Conservation (phyloP, 2,888 invertebrate genomes). For the Thymelicus sylvestris region DNA sequence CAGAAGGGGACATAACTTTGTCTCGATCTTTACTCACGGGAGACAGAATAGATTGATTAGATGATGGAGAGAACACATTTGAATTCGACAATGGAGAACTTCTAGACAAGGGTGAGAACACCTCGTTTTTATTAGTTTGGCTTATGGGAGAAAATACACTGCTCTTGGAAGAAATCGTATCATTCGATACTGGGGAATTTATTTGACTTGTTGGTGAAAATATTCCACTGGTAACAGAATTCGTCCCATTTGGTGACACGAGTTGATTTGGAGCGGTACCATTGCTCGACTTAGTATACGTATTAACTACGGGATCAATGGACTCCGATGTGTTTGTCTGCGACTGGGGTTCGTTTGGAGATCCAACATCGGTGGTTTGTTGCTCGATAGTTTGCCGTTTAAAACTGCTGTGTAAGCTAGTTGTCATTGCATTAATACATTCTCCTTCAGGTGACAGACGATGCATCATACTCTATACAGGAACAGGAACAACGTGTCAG, state of each 20-base stretch:
- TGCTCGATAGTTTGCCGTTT: slow-evolving; percentile 83
- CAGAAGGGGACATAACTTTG: slow-evolving; percentile 75
- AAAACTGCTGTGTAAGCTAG: slow-evolving; percentile 87
- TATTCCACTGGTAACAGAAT: slow-evolving; percentile 81
- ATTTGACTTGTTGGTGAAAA: slow-evolving; percentile 83
- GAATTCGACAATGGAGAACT: slow-evolving; percentile 78
- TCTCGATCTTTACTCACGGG: slow-evolving; percentile 74
- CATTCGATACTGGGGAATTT: slow-evolving; percentile 81
- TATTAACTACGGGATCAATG: slow-evolving; percentile 70
- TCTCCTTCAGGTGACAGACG: slow-evolving; percentile 89
- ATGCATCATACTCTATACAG: slow-evolving; percentile 87
- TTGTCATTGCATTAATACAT: slow-evolving; percentile 85
- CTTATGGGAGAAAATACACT: slow-evolving; percentile 80
- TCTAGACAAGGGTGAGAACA: slow-evolving; percentile 77
- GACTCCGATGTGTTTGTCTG: slow-evolving; percentile 74
- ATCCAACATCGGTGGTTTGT: slow-evolving; percentile 68
- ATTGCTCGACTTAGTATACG: slow-evolving; percentile 71
- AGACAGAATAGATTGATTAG: slow-evolving; percentile 76
- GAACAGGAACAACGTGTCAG: slow-evolving; percentile 69
- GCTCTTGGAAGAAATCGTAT: slow-evolving; percentile 81
- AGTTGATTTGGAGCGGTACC: slow-evolving; percentile 73
- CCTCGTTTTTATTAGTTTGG: slow-evolving; percentile 80
- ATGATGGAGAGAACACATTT: slow-evolving; percentile 77
- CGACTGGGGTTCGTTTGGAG: slow-evolving; percentile 73
- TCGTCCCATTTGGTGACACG: slow-evolving; percentile 79